These are phyloP conservation scores for Oncopodura yosiiana DNA, from an alignment of 1,140 invertebrate species.

Conservation along the genomic window DNA sequence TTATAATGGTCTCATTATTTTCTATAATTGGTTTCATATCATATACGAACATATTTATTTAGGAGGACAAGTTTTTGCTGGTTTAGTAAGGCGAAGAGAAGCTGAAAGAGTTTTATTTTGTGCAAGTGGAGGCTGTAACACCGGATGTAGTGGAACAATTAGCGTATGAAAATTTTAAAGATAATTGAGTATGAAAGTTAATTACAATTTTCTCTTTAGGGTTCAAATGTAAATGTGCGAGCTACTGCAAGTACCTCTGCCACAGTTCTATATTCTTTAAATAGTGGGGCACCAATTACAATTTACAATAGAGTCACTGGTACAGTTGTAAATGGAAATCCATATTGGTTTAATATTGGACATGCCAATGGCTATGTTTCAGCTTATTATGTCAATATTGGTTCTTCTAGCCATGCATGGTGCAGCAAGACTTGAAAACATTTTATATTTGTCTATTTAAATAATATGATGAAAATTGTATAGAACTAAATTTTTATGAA, in stretches of 20 bases:
- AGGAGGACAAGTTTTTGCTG: constrained; percentile 25
- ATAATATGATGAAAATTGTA: too few species aligned
- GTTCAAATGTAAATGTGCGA: constrained; percentile 13
- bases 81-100: constrained; percentile 23
- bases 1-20: too few species aligned
- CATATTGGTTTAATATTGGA: constrained; percentile 20
- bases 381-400: constrained; percentile 22
- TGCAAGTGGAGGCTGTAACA: constrained; percentile 12
- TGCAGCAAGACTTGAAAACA: constrained; percentile 4
- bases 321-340: constrained; percentile 17
- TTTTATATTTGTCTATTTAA: too few species aligned
- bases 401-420: constrained; percentile 8
- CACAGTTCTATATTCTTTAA: constrained; percentile 13
- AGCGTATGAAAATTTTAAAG: not conserved
- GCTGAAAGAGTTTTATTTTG: constrained; percentile 28
- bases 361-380: constrained; percentile 20
- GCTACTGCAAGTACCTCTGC: constrained; percentile 10
- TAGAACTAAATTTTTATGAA: too few species aligned
- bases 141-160: constrained; percentile 6
- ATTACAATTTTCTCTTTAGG: not conserved
- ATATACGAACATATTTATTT: too few species aligned
- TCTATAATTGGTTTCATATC: too few species aligned
- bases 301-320: constrained; percentile 19
- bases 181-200: not conserved
- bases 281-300: constrained; percentile 2